phyloP scores from a whole-genome alignment of 2,113 vertebrate species.

The Ia io region DNA sequence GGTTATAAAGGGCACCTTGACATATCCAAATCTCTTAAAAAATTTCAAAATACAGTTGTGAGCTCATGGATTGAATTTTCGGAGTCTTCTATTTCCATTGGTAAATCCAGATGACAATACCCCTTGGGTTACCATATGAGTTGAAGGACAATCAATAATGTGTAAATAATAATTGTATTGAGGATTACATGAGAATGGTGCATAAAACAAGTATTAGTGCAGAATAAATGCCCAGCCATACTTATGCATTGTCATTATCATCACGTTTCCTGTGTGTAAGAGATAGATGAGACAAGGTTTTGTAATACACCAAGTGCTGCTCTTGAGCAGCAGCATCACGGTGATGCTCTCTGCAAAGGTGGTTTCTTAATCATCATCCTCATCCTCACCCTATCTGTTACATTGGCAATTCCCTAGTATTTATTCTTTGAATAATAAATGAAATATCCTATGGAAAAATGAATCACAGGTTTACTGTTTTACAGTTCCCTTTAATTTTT shows the following conservation, averaged over 20 bases:
- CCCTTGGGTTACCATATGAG: background rate
- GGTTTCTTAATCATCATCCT: background rate
- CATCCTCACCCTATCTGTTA: background rate
- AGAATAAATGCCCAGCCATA: background rate
- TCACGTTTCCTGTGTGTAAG: background rate
- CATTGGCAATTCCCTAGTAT: background rate
- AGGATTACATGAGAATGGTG: conserved; percentile 28
- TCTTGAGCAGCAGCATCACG: too few species aligned
- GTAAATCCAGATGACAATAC: background rate
- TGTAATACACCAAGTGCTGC: background rate
- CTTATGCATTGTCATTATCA: background rate
- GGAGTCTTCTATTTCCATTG: background rate
- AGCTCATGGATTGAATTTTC: background rate
- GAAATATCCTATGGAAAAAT: background rate
- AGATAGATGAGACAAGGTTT: background rate
- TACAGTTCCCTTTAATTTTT: background rate
- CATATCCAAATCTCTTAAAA: background rate
- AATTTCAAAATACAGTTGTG: background rate
- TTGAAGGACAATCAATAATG: background rate
- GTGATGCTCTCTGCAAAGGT: background rate
- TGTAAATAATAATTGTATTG: background rate
- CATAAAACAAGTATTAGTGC: background rate
- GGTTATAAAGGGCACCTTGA: background rate
- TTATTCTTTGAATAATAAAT: background rate
- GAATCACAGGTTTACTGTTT: background rate